A percentile compares a stretch with the other conserved stretches of the same genome.
These are phyloP conservation scores for Ceratina japonica DNA, from an alignment of 1,140 invertebrate genomes.

Conservation along the genomic window DNA sequence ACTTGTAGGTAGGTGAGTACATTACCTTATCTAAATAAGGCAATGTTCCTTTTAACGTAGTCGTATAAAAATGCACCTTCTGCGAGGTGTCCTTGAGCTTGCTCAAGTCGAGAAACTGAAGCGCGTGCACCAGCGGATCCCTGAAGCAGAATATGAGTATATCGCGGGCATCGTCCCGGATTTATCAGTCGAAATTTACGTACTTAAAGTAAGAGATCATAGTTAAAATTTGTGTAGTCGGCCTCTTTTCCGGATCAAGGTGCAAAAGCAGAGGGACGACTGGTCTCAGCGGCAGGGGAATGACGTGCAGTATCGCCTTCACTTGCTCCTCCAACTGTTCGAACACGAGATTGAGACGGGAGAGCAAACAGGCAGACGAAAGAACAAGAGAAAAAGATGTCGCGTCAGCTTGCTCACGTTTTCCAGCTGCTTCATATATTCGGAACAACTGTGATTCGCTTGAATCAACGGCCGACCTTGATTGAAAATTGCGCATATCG, in stretches of 20 bases:
- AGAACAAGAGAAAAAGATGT: background rate
- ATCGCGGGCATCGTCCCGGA: background rate
- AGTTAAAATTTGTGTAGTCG: constrained; percentile 91
- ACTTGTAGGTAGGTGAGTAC: background rate
- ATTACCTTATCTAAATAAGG: constrained; percentile 94
- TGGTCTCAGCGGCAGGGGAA: constrained; percentile 92
- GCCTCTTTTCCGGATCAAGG: constrained; percentile 89
- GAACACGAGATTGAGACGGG: background rate
- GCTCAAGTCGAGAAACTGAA: constrained; percentile 95
- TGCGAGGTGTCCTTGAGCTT: constrained; percentile 94
- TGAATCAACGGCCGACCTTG: constrained; percentile 91
- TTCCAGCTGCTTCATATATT: constrained; percentile 95
- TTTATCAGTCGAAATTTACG: background rate
- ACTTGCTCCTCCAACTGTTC: constrained; percentile 89
- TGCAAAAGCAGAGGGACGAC: constrained; percentile 90
- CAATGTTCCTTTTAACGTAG: constrained; percentile 90
- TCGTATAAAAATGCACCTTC: constrained; percentile 94
- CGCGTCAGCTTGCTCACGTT: constrained; percentile 83
- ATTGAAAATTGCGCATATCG: constrained; percentile 95
- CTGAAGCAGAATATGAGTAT: constrained; percentile 73
- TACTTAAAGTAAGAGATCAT: constrained; percentile 94
- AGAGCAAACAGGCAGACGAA: background rate
- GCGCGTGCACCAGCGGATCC: constrained; percentile 91
- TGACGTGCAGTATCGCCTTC: constrained; percentile 86
- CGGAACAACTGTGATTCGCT: constrained; percentile 91